Conservation (phyloP, 2,113 vertebrate species). For the Ptychochromis oligacanthus region DNA sequence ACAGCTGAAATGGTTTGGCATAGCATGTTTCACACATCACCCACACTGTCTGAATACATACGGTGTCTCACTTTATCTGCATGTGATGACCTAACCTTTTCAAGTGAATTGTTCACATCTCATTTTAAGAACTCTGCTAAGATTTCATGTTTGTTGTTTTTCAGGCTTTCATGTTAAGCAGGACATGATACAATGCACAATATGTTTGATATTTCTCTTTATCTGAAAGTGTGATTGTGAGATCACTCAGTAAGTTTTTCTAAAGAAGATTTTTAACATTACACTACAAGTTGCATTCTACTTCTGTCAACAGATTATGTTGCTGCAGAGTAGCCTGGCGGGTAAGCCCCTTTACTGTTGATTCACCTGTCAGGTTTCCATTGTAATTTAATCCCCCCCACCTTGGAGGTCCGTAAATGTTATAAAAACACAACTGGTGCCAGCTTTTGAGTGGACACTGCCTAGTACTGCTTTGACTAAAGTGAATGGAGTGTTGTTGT, state of each 20-base stretch:
- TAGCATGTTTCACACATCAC: constrained; percentile 47
- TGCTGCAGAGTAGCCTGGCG: background rate
- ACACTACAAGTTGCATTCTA: background rate
- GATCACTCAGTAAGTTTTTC: background rate
- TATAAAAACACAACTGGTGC: background rate
- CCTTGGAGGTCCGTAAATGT: background rate
- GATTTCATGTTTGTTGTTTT: too few species aligned
- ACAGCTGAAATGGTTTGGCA: constrained; percentile 24
- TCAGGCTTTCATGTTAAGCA: background rate
- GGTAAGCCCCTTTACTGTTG: background rate
- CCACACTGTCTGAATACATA: constrained; percentile 21
- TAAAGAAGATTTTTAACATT: background rate
- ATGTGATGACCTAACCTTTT: background rate
- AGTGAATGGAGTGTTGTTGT: background rate
- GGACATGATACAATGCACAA: background rate
- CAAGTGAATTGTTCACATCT: constrained; percentile 15
- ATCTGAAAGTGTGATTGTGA: background rate
- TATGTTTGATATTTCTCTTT: background rate
- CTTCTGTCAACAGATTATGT: background rate
- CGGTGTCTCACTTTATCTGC: background rate
- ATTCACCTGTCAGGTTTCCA: background rate
- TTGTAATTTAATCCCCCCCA: background rate
- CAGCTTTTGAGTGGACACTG: background rate
- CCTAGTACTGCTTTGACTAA: background rate
- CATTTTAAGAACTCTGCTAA: background rate